Evolutionary conservation across 2,888 invertebrate genomes (phyloP), one percentile per base, ranked within the genome.

Genomic region (Lepidocyrtoides sp.): DNA sequence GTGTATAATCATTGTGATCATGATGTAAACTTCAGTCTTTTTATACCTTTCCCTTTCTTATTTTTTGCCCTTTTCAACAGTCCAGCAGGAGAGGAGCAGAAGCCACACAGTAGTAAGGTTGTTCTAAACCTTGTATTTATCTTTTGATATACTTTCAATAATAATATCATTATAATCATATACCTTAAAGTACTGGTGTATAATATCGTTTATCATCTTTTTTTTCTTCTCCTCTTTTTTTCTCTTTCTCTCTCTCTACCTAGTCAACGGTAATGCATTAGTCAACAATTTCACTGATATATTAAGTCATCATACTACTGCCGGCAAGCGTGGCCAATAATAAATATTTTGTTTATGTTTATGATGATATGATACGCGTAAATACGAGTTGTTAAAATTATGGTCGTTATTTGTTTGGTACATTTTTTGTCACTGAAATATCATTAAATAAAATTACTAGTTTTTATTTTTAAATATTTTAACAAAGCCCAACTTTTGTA

Each of bases 21-120:
- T 79, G 54, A 79, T 79, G 32, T 79, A 79, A 82, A 41, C 12
- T 60, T 81, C 41, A 12, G 26, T 77, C 48, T 79, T 77, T 51
- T 51, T 51, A 29, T 20, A 54, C 26, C 23, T 75, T 54, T 79
- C n/a, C 36, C 54, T 51, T 51, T 41, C 44, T 41, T 32, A 29
- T 17, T 66, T 87, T 87, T 66, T 81, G 26, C 81, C 20, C 81
- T 81, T 87, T 87, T 87, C 87, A 87, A 66, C 87, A 69, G 57
- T 54, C 79, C 32, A 12, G 75, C 75, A 75, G 75, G 69, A 69
- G 69, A 69, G 72, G 75, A 87, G 87, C 87, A 87, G 87, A 63
- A 87, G 79, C 79, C 63, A 79, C 86, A 79, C 87, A 79, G 87
- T 87, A 87, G 79, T 87, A 36, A 36, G 26, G 66, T 48, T 77